A percentile compares a stretch with the other conserved stretches of the same genome.
These are phyloP conservation scores for Steinernema hermaphroditum DNA, from an alignment of 2,888 invertebrate genomes.

Conservation along the genomic window DNA sequence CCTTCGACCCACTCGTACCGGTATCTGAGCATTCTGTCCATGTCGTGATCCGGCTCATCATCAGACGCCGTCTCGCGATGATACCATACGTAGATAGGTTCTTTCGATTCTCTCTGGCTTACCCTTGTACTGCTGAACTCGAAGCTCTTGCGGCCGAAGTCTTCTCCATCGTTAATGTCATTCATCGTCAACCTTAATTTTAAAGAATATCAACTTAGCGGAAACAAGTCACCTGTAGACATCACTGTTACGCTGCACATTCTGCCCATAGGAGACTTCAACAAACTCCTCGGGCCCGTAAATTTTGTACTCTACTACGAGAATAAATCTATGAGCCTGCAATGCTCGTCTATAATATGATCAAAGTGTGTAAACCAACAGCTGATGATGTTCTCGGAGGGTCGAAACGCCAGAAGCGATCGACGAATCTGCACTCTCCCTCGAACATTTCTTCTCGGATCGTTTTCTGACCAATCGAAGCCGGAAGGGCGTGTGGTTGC, in stretches of 20 bases:
- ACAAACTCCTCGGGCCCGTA: constrained; percentile 36
- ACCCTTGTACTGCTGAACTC: no score
- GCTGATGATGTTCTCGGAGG: constrained; percentile 10
- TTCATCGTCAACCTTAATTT: neutral
- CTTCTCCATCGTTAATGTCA: neutral
- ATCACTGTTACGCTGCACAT: neutral
- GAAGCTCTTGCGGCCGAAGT: no score
- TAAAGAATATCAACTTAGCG: neutral
- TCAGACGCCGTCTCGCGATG: constrained; percentile 37
- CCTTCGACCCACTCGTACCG: constrained; percentile 35
- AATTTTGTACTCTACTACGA: constrained; percentile 37
- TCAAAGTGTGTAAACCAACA: neutral
- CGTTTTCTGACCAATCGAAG: neutral
- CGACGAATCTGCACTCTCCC: constrained; percentile 37
- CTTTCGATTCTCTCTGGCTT: neutral
- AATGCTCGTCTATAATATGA: neutral
- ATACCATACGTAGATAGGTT: constrained; percentile 38
- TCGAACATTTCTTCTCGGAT: constrained; percentile 3
- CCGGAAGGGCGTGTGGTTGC: constrained; percentile 19
- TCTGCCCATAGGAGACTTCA: constrained; percentile 28
- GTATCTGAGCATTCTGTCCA: constrained; percentile 20
- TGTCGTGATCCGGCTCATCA: neutral
- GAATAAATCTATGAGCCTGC: constrained; percentile 35
- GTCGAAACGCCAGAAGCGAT: constrained; percentile 40
- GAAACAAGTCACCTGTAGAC: neutral